phyloP scores from a whole-genome alignment of 2,888 invertebrate genomes.

The Frankliniella fusca region DNA sequence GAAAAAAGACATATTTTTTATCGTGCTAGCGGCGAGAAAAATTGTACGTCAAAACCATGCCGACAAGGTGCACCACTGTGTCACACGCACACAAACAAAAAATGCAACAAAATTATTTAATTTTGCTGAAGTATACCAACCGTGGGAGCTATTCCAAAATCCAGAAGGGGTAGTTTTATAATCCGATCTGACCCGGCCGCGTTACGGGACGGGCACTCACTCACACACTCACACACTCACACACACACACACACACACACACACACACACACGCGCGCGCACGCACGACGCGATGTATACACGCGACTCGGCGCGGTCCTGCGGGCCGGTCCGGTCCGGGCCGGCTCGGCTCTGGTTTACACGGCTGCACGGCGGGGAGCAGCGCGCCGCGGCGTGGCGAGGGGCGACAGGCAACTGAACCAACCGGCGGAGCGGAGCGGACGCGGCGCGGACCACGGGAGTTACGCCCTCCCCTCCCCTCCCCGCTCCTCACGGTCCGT shows the following conservation, averaged over 20 bases:
- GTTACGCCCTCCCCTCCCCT: background rate
- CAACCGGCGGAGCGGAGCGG: background rate
- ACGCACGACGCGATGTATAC: background rate
- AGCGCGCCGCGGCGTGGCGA: too few species aligned
- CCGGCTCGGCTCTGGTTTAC: too few species aligned
- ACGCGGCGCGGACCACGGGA: background rate
- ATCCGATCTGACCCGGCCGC: background rate
- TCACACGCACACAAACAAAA: background rate
- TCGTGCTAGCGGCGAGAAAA: background rate
- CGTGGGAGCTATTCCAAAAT: background rate
- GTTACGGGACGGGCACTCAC: background rate
- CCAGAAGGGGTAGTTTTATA: background rate
- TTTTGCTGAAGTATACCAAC: background rate
- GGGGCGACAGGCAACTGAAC: background rate
- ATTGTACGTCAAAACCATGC: background rate
- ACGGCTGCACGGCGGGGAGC: too few species aligned
- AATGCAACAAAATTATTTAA: background rate
- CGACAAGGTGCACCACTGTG: background rate
- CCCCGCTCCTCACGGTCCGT: background rate
- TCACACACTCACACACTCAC: background rate
- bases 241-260: background rate
- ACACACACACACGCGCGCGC: background rate
- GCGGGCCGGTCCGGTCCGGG: too few species aligned
- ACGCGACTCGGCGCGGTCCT: background rate
- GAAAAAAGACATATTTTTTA: too few species aligned